These are phyloP conservation scores for Lota lota DNA, from an alignment of 2,113 vertebrate genomes.

Conservation along the genomic window DNA sequence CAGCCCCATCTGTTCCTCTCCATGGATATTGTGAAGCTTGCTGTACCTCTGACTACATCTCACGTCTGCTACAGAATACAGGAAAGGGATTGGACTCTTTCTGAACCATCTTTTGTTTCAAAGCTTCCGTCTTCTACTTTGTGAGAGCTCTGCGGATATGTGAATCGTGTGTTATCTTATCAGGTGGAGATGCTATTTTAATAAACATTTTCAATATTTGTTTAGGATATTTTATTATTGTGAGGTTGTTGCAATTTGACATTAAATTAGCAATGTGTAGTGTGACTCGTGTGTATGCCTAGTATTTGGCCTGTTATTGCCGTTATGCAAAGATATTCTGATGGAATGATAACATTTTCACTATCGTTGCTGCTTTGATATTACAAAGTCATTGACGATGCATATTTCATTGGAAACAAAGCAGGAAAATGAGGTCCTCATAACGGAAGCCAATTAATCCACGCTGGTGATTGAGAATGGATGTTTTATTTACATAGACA, in stretches of 20 bases:
- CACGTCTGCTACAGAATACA: not conserved
- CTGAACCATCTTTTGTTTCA: constrained; percentile 26
- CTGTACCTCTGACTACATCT: not conserved
- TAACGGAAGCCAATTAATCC: too few species aligned
- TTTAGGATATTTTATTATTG: not conserved
- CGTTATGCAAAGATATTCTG: too few species aligned
- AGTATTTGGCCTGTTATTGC: too few species aligned
- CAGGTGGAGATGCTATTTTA: constrained; percentile 92
- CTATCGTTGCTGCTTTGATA: too few species aligned
- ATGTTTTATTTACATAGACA: too few species aligned
- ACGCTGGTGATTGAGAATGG: too few species aligned
- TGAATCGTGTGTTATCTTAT: constrained; percentile 79
- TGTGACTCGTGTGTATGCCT: too few species aligned
- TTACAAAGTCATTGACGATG: too few species aligned
- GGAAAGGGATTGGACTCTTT: constrained; percentile 24
- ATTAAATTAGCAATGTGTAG: too few species aligned
- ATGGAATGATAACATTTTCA: too few species aligned
- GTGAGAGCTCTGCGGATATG: constrained; percentile 51
- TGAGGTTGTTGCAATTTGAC: not conserved
- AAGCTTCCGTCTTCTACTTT: constrained; percentile 36
- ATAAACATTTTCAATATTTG: constrained; percentile 81
- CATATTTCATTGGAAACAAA: too few species aligned
- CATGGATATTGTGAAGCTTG: not conserved
- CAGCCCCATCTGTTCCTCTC: not conserved
- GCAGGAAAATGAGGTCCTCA: too few species aligned